phyloP scores from a whole-genome alignment of 64 coral and sea anemone species.

The Hydrozoanthus tunicans region DNA sequence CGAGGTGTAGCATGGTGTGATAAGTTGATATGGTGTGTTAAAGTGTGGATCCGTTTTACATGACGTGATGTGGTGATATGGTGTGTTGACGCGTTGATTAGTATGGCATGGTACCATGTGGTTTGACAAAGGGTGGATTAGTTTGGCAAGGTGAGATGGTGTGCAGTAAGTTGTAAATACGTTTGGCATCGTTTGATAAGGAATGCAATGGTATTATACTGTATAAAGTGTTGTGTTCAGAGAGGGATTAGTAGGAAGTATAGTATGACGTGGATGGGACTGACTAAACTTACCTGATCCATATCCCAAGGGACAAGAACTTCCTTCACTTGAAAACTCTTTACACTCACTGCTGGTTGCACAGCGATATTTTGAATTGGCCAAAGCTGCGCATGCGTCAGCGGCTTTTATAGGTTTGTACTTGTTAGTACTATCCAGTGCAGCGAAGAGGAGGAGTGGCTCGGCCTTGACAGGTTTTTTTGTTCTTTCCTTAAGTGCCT shows the following conservation, averaged over 20 bases:
- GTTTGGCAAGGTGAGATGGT: too few species aligned
- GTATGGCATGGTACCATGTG: too few species aligned
- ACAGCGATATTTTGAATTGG: slow-evolving; percentile 36
- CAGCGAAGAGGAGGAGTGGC: slow-evolving; percentile 49
- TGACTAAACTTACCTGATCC: slow-evolving; percentile 15
- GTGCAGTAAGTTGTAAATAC: too few species aligned
- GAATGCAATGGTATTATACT: too few species aligned
- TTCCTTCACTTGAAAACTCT: not conserved
- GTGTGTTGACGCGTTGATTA: too few species aligned
- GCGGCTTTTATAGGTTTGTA: slow-evolving; percentile 59
- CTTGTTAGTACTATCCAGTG: slow-evolving; percentile 63
- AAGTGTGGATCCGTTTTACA: too few species aligned
- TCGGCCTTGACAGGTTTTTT: not conserved
- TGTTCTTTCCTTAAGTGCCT: slow-evolving; percentile 46
- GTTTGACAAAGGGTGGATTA: too few species aligned
- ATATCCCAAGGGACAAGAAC: slow-evolving; percentile 40
- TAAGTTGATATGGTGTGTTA: too few species aligned
- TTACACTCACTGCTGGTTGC: slow-evolving; percentile 50
- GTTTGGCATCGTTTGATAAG: too few species aligned
- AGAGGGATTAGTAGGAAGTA: not conserved
- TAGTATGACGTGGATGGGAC: not conserved
- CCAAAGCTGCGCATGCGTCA: slow-evolving; percentile 60
- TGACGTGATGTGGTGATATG: too few species aligned
- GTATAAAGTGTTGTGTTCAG: too few species aligned
- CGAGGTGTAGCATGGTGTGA: too few species aligned